Evolutionary conservation across 2,113 vertebrate genomes (phyloP).

Genomic region (Urocolius indicus): DNA sequence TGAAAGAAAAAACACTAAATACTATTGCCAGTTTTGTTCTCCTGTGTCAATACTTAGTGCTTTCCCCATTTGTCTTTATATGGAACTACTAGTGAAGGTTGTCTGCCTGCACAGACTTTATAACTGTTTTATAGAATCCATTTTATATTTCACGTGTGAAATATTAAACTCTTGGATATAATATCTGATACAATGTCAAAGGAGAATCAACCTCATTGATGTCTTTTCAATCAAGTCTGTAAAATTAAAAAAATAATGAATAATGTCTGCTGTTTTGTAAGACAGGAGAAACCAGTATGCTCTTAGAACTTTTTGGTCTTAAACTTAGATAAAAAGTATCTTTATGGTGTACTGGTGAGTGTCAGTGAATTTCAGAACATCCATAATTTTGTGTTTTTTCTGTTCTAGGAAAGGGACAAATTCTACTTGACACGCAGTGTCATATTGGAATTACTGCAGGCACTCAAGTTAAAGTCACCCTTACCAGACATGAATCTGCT

Average conservation of each 20-base stretch:
- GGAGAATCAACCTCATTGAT: background rate
- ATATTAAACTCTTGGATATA: background rate
- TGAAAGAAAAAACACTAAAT: background rate
- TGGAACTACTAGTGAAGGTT: background rate
- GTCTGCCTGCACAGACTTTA: background rate
- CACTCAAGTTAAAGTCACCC: conserved; percentile 96
- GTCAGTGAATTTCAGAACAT: background rate
- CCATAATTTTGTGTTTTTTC: background rate
- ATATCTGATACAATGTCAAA: background rate
- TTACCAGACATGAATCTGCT: conserved; percentile 96
- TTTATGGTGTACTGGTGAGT: background rate
- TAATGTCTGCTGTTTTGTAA: background rate
- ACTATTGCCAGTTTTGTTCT: background rate
- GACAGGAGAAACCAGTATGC: background rate
- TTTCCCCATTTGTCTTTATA: background rate
- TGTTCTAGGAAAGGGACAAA: conserved; percentile 94
- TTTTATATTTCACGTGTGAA: background rate
- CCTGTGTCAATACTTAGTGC: background rate
- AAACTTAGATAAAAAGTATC: background rate
- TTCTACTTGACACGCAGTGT: conserved; percentile 97
- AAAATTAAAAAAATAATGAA: background rate
- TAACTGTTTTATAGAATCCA: background rate
- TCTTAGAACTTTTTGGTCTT: background rate
- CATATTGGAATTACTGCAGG: conserved; percentile 95
- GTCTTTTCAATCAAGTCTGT: background rate